Base-by-base conservation (phyloP, 2,113 vertebrate species). In the Atherinomorus stipes region DNA sequence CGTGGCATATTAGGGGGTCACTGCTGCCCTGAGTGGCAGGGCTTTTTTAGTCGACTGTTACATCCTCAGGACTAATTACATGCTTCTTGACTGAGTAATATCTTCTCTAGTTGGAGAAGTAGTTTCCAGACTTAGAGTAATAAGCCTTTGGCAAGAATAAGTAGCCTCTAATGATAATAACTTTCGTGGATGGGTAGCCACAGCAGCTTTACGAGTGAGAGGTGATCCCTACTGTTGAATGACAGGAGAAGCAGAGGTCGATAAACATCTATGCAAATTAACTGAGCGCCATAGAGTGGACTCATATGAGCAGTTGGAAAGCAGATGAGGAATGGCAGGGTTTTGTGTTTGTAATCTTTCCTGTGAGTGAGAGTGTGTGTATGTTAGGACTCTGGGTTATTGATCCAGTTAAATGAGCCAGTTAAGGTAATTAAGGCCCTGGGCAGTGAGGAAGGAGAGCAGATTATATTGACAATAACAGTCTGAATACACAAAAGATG, bases 391-490 rank as follows among this genome's bases (percentile, higher is more conserved):
- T 54, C n/a, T 57, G 62, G 61, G 64, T 25, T 77, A 90, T 91
- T 76, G 87, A 90, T 91, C 83, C 72, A 69, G 83, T 74, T 90
- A 87, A 90, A 91, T 90, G 89, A 90, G 86, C 86, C 90, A 88
- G 81, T 90, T 89, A 89, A 84, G 81, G 90, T 90, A 90, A 90
- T 91, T 90, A 91, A 88, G 85, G 81, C 73, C 71, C 68, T 49
- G 50, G 75, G 81, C 77, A 61, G 62, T 51, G 31, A 68, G 64
- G 26, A 81, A 71, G 73, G 80, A 60, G 80, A 74, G 78, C 77
- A 83, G 80, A 90, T 87, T 88, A 80, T 86, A 90, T 88, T 87
- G 85, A 85, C 88, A 84, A 80, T 84, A 87, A 64, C 65, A 52
- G 63, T 76, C 61, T 84, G 80, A 87, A 76, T 70, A 63, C 80